Conservation (phyloP, 2,888 invertebrate genomes). For the Penaeus monodon region DNA sequence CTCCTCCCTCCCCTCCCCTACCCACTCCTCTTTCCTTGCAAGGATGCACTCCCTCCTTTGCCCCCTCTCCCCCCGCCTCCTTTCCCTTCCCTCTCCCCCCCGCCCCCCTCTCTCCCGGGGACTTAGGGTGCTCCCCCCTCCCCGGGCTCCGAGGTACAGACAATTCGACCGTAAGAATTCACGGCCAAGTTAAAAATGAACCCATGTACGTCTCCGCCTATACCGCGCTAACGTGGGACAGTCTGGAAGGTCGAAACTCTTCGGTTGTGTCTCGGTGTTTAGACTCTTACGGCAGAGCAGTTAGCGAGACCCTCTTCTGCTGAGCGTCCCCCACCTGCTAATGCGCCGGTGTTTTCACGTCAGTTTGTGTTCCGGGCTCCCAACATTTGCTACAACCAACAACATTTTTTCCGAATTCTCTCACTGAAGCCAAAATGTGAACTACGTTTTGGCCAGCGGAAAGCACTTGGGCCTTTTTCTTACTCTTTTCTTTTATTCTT, state of each 20-base stretch:
- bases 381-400: conserved; percentile 6
- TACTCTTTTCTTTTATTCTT: too few species aligned
- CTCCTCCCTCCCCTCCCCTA: neutral
- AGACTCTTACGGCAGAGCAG: neutral
- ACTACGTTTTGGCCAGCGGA: too few species aligned
- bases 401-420: conserved; percentile 1
- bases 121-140: conserved; percentile 15
- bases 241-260: conserved; percentile 2
- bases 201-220: neutral
- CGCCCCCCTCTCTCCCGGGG: neutral
- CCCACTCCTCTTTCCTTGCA: neutral
- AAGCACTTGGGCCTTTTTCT: too few species aligned
- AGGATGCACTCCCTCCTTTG: neutral
- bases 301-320: neutral
- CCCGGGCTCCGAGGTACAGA: neutral
- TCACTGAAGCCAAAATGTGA: too few species aligned
- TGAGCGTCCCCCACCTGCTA: conserved; percentile 11
- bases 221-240: too few species aligned
- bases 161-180: conserved; percentile 34
- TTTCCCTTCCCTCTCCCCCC: neutral
- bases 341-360: conserved; percentile 24
- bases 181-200: conserved; percentile 31
- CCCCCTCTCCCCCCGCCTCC: neutral
- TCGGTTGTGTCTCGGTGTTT: neutral
- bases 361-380: conserved; percentile 28